phyloP scores from a whole-genome alignment of 1,140 invertebrate species.

The Drosophila persimilis region DNA sequence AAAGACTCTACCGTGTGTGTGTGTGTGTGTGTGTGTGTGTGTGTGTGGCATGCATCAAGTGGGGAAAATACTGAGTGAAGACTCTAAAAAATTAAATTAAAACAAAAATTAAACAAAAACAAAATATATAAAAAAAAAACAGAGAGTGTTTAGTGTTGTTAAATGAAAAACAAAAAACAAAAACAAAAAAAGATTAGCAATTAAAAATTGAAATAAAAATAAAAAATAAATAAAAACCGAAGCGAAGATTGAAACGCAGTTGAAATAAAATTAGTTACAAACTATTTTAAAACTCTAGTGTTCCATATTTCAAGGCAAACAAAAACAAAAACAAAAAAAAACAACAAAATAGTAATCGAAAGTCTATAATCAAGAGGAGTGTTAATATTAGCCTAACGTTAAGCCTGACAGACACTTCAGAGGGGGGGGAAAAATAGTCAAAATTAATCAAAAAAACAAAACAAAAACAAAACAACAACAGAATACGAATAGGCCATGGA shows the following conservation, averaged over 20 bases:
- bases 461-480: slow-evolving; percentile 1
- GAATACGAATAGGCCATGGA: slow-evolving; percentile 64
- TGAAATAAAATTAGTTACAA: slow-evolving; percentile 77
- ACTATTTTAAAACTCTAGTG: slow-evolving; percentile 82
- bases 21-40: slow-evolving; percentile 35
- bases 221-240: slow-evolving; percentile 15
- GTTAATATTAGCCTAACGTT: slow-evolving; percentile 58
- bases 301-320: slow-evolving; percentile 79
- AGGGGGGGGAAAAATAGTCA: slow-evolving; percentile 62
- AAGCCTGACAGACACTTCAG: slow-evolving; percentile 60
- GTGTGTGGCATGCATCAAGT: slow-evolving; percentile 41
- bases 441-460: slow-evolving; percentile 70
- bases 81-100: slow-evolving; percentile 63
- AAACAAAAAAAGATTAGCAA: slow-evolving; percentile 55
- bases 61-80: slow-evolving; percentile 50
- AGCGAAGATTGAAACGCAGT: slow-evolving; percentile 48
- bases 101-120: slow-evolving; percentile 14
- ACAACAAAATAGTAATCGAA: slow-evolving; percentile 19
- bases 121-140: slow-evolving; percentile 19
- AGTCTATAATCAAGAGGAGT: slow-evolving; percentile 18
- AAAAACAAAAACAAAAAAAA: slow-evolving; percentile 41
- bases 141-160: slow-evolving; percentile 70
- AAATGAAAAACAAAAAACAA: slow-evolving; percentile 37
- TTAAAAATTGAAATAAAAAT: slow-evolving; percentile 61
- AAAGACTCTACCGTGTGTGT: slow-evolving; percentile 66